Conservation (phyloP, 1,140 invertebrate genomes). For the Stenopsyche tienmushanensis region DNA sequence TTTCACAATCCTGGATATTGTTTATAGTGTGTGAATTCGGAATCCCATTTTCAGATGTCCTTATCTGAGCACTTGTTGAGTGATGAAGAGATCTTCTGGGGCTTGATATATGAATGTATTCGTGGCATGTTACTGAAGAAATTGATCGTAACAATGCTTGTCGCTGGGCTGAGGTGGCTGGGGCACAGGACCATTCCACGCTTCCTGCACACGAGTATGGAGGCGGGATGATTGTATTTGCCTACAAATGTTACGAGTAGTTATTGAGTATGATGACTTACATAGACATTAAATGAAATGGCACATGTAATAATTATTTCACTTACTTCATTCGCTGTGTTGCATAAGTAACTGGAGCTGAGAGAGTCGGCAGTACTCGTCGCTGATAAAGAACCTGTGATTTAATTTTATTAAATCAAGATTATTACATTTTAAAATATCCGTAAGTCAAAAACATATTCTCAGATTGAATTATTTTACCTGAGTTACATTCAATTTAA, state of each 20-base stretch:
- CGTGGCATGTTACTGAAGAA: slow-evolving; percentile 46
- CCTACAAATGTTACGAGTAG: slow-evolving; percentile 55
- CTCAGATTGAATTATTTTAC: slow-evolving; percentile 28
- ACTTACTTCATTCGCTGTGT: slow-evolving; percentile 69
- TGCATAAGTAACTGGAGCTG: slow-evolving; percentile 80
- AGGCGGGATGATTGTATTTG: slow-evolving; percentile 75
- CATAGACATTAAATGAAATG: background rate
- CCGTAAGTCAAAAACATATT: background rate
- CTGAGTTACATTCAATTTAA: slow-evolving; percentile 46
- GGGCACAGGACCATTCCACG: slow-evolving; percentile 62
- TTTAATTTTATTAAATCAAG: slow-evolving; percentile 12
- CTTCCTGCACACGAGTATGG: slow-evolving; percentile 78
- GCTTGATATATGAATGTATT: slow-evolving; percentile 39
- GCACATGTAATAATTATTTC: background rate
- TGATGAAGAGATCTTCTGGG: slow-evolving; percentile 23
- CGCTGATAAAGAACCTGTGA: slow-evolving; percentile 70
- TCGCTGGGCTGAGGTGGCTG: slow-evolving; percentile 45
- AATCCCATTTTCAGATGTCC: slow-evolving; percentile 9
- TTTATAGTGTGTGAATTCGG: slow-evolving; percentile 4
- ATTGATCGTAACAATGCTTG: slow-evolving; percentile 49
- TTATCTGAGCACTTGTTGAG: slow-evolving; percentile 14
- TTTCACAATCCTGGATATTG: slow-evolving; percentile 8
- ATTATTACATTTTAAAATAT: background rate
- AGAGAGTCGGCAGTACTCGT: slow-evolving; percentile 80
- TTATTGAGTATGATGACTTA: too few relatives aligned